Conservation (phyloP, 2,888 invertebrate species). For the Sinelater perroti region DNA sequence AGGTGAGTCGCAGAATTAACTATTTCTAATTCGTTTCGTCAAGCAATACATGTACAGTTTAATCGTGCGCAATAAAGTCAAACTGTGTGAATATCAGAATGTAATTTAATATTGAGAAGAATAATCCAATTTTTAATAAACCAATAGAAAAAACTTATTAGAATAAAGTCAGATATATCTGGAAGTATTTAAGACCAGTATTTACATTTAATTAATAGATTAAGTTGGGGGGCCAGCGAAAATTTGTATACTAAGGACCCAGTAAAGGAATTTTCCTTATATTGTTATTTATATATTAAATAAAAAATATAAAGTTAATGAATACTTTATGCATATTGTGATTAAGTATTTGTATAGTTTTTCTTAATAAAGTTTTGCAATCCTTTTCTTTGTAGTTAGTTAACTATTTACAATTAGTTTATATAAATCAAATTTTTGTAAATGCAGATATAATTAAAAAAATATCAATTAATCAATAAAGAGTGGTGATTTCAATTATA, state of each 20-base stretch:
- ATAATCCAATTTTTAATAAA: constrained; percentile 3
- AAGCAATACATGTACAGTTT: constrained; percentile 25
- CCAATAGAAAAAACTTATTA: not conserved
- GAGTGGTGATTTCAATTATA: too few species aligned
- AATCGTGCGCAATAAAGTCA: constrained; percentile 2
- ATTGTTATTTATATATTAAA: constrained; percentile 32
- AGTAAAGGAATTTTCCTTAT: constrained; percentile 26
- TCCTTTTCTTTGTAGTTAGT: not conserved
- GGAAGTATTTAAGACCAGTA: constrained; percentile 16
- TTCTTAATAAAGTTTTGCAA: constrained; percentile 14
- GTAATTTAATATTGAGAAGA: not conserved
- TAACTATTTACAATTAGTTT: not conserved
- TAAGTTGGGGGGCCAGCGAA: constrained; percentile 30
- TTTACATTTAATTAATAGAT: constrained; percentile 16
- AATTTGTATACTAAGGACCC: constrained; percentile 33
- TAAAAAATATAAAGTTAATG: constrained; percentile 20
- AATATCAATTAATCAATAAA: too few species aligned
- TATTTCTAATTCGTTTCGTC: constrained; percentile 28
- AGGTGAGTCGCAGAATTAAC: constrained; percentile 21
- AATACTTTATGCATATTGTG: too few species aligned
- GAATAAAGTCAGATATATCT: constrained; percentile 2
- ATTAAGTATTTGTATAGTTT: constrained; percentile 25
- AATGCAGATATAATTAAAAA: too few species aligned
- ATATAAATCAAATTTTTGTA: too few species aligned
- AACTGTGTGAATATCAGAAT: not conserved